Percentiles rank a stretch among this genome's conserved stretches.
Conservation (phyloP, 1,140 invertebrate species). For the Drosophila carrolli region DNA sequence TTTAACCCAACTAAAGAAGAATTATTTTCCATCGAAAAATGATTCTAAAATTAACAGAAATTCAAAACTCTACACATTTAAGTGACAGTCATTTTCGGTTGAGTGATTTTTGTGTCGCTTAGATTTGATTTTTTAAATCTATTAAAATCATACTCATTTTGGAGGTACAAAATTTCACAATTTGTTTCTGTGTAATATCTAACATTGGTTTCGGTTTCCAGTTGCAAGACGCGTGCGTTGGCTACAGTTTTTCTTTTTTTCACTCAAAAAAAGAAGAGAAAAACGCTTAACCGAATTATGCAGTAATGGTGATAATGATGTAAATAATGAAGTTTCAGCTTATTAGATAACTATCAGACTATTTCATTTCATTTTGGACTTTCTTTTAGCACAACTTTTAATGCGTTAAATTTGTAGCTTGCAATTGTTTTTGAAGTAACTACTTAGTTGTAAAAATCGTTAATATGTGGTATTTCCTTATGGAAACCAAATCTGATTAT, state of each 20-base stretch:
- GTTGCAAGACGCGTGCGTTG: constrained; percentile 52
- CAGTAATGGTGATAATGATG: constrained; percentile 33
- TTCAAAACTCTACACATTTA: too few relatives aligned
- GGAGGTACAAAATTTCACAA: too few relatives aligned
- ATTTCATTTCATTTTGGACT: constrained; percentile 23
- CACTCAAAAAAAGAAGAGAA: constrained; percentile 20
- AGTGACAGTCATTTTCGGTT: too few relatives aligned
- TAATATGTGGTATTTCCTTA: neutral
- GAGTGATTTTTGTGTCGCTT: too few relatives aligned
- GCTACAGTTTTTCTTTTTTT: constrained; percentile 30
- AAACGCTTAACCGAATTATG: constrained; percentile 32
- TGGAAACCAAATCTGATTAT: neutral
- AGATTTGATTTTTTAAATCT: too few relatives aligned
- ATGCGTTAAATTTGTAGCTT: constrained; percentile 1
- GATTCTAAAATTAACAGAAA: too few relatives aligned
- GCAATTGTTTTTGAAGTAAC: neutral
- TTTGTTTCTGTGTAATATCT: neutral
- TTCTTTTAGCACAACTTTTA: constrained; percentile 15
- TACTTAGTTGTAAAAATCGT: neutral
- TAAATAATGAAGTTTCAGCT: constrained; percentile 27
- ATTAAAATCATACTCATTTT: neutral
- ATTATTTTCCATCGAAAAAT: too few relatives aligned
- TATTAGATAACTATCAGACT: constrained; percentile 49
- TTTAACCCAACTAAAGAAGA: too few relatives aligned
- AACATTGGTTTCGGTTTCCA: constrained; percentile 51